Evolutionary conservation across 2,888 invertebrate genomes (phyloP), one percentile per base, ranked within the genome.

Genomic region (Tetanocera ferruginea): DNA sequence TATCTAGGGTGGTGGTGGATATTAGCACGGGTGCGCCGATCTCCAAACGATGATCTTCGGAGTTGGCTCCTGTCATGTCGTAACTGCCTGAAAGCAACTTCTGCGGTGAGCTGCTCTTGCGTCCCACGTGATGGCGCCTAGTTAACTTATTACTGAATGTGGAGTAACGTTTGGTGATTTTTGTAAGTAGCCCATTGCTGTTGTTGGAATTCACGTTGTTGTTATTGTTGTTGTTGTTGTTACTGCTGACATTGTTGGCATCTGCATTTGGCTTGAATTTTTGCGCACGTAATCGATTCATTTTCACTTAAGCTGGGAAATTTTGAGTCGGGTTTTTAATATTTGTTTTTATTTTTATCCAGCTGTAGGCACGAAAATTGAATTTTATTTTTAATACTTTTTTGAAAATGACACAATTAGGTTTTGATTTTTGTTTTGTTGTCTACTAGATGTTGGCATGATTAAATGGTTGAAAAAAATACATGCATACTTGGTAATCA

Each of bases 21-120:
- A 90, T 90, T 14, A 90, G 66, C 3, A 90, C 79, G 0, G 90
- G 90, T 5, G 89, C 90, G 8, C 90, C 90, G 34, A 90, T 90
- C 81, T 90, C 90, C 25, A 88, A 80, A 5, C 88, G 88, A 82
- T 89, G 89, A 82, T 90, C 90, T 17, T 89, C 90, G 4, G 88
- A 88, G 62, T 88, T 82, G 66, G 85, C 81, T 9, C 90, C 90
- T 23, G 86, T 89, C 90, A 90, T 90, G 79, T 90, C 87, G 81
- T 90, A 90, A 78, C 90, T 90, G 52, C 89, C 90, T 0, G 86
- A 86, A 4, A 85, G 81, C 2, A 86, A 77, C 72, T 89, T 89
- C 19, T 83, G 83, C 0, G 88, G 87, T 17, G 89, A 87, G 37
- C 76, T 82, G 14, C 83, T 86, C 66, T 85, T 81, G 66, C 88